Conservation (phyloP, 2,797 vertebrate species). For the Heteromormyrus szaboi region DNA sequence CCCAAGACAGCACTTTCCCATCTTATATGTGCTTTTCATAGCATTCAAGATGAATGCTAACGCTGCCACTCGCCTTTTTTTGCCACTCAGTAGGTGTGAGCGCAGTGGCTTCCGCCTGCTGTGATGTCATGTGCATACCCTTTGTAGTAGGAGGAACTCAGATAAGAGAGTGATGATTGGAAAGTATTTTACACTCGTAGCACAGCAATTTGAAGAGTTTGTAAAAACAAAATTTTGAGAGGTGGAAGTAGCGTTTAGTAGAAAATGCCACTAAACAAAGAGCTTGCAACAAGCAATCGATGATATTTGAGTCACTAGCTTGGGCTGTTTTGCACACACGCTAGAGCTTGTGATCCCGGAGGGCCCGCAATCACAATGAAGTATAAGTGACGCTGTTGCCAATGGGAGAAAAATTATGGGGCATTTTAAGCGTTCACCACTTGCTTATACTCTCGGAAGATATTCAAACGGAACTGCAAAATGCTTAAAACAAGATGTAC, state of each 20-base stretch:
- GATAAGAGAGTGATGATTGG: background rate
- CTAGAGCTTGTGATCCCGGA: background rate
- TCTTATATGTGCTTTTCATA: no score
- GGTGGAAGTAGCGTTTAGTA: background rate
- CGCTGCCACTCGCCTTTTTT: background rate
- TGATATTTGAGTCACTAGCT: background rate
- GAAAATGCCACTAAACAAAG: background rate
- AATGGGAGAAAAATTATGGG: background rate
- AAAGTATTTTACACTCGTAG: background rate
- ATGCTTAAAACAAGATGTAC: background rate
- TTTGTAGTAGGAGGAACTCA: background rate
- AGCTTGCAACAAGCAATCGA: background rate
- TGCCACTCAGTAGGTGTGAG: background rate
- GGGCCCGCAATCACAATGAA: background rate
- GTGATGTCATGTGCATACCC: background rate
- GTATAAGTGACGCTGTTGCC: background rate
- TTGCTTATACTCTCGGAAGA: background rate
- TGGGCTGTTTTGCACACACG: background rate
- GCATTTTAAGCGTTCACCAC: background rate
- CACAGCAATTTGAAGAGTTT: background rate
- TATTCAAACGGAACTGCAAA: background rate
- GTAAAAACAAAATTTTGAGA: background rate
- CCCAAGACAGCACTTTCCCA: background rate
- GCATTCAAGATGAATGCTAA: background rate
- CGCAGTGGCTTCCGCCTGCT: background rate